phyloP scores from a whole-genome alignment of 2,888 invertebrate species.

The Drosophila anomalata region DNA sequence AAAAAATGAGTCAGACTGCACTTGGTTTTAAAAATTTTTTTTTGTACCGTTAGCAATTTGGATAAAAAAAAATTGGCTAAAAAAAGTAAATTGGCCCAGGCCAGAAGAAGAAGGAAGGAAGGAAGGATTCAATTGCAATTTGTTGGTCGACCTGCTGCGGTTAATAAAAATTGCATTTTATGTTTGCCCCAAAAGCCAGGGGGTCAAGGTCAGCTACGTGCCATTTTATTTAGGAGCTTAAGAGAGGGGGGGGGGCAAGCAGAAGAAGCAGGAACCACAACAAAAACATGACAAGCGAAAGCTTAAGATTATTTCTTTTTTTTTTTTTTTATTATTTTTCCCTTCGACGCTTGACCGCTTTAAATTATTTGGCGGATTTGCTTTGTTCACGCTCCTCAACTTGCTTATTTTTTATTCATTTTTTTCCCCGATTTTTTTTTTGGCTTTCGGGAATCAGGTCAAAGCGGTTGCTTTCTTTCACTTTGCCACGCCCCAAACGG shows the following conservation, averaged over 20 bases:
- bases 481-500: constrained; percentile 58
- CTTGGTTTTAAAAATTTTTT: constrained; percentile 15
- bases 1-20: constrained; percentile 38
- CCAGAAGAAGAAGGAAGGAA: too few relatives aligned
- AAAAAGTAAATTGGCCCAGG: constrained; percentile 64
- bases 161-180: constrained; percentile 64
- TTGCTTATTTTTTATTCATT: constrained; percentile 8
- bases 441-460: constrained; percentile 62
- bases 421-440: constrained; percentile 10
- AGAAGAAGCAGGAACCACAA: constrained; percentile 5
- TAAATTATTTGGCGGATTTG: constrained; percentile 58
- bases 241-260: background rate
- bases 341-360: constrained; percentile 63
- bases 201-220: constrained; percentile 81
- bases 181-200: constrained; percentile 54
- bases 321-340: background rate
- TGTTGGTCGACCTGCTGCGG: constrained; percentile 1
- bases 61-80: constrained; percentile 39
- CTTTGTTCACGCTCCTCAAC: constrained; percentile 62
- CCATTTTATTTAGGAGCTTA: constrained; percentile 62
- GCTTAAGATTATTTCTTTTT: constrained; percentile 33
- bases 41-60: constrained; percentile 71
- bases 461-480: constrained; percentile 75
- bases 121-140: constrained; percentile 45
- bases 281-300: constrained; percentile 63